phyloP scores from a whole-genome alignment of 64 coral and sea anemone genomes.

The Dendrophyllia cribrosa region DNA sequence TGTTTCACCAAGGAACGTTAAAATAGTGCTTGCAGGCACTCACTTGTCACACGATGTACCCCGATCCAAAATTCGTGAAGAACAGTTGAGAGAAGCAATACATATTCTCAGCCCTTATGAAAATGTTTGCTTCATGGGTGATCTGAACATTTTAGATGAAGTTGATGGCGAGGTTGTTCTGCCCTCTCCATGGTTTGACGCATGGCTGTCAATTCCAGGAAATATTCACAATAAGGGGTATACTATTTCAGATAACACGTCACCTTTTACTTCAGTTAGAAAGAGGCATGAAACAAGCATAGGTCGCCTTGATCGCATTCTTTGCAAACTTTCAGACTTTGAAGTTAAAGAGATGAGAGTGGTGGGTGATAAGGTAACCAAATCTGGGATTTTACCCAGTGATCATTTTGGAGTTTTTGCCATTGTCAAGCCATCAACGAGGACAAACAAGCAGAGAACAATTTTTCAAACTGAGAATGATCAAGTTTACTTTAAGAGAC shows the following conservation, averaged over 20 bases:
- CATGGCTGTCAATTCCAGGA: neutral
- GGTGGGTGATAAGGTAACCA: conserved; percentile 17
- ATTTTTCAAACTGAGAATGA: neutral
- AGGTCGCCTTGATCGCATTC: conserved; percentile 73
- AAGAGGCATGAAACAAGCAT: neutral
- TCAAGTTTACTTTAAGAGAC: conserved; percentile 51
- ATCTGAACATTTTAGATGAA: neutral
- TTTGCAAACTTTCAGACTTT: conserved; percentile 77
- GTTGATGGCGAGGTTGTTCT: neutral
- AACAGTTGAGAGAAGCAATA: neutral
- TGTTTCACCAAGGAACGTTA: neutral
- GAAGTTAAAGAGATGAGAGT: conserved; percentile 44
- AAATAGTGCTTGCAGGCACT: conserved; percentile 48
- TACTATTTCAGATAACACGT: neutral
- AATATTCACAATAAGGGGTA: neutral
- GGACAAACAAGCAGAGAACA: neutral
- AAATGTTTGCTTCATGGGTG: conserved; percentile 1
- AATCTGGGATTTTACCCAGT: conserved; percentile 59
- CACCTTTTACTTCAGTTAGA: neutral
- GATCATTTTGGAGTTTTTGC: conserved; percentile 74
- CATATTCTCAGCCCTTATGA: neutral
- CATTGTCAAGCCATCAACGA: neutral
- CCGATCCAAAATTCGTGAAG: neutral
- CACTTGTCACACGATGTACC: conserved; percentile 39
- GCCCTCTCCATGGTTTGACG: neutral